phyloP scores from a whole-genome alignment of 2,888 invertebrate species.

The Erebia epiphron region DNA sequence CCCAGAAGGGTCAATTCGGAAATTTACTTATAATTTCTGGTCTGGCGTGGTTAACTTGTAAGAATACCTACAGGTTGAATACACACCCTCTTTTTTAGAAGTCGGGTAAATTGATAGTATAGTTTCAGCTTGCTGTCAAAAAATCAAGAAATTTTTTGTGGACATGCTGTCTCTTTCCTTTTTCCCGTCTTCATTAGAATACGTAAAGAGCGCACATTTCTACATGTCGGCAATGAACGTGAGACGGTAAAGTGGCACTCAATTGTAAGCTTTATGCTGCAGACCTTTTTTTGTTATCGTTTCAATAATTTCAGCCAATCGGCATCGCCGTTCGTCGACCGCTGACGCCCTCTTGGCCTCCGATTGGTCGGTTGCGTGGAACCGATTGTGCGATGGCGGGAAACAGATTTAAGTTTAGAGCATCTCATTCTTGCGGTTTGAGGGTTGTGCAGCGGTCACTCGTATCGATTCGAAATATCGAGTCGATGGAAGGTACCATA shows the following conservation, averaged over 20 bases:
- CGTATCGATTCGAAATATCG: conserved; percentile 14
- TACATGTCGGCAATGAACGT: conserved; percentile 21
- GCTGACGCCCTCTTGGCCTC: conserved; percentile 67
- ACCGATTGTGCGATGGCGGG: conserved; percentile 80
- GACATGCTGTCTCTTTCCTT: not conserved
- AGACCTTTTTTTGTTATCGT: conserved; percentile 70
- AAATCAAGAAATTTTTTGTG: not conserved
- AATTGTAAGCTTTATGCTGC: conserved; percentile 74
- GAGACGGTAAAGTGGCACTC: conserved; percentile 74
- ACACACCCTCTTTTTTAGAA: too few relatives aligned
- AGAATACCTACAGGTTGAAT: too few relatives aligned
- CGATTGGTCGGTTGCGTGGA: conserved; percentile 65
- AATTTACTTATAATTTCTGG: too few relatives aligned
- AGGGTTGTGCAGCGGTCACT: conserved; percentile 43
- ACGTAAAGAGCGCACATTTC: conserved; percentile 12
- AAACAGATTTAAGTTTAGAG: conserved; percentile 70
- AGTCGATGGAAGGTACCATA: too few relatives aligned
- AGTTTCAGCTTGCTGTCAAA: not conserved
- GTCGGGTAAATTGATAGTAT: too few relatives aligned
- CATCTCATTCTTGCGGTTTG: conserved; percentile 76
- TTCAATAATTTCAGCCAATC: conserved; percentile 75
- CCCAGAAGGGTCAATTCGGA: too few relatives aligned
- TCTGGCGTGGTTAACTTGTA: too few relatives aligned
- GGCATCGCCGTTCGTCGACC: conserved; percentile 51
- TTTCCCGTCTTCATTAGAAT: not conserved